A percentile compares a stretch with the other conserved stretches of the same genome.
phyloP scores from a whole-genome alignment of 2,888 invertebrate genomes.

The Siphonodentalium dalli region DNA sequence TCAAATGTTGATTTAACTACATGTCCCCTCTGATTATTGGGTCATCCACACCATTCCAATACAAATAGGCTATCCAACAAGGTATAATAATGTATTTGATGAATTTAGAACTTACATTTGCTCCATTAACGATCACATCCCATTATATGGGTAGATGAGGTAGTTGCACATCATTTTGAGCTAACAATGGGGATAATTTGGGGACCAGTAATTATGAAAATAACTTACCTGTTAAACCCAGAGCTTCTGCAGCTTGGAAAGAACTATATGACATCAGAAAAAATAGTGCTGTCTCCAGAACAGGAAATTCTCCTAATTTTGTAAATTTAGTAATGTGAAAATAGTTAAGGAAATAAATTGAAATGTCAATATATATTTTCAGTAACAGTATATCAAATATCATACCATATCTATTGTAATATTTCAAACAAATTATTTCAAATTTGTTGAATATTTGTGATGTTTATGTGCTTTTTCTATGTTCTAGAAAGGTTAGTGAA shows the following conservation, averaged over 20 bases:
- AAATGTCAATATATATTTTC: too few relatives aligned
- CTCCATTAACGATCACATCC: too few relatives aligned
- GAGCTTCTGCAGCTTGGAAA: slow-evolving; percentile 94
- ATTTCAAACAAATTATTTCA: neutral
- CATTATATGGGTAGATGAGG: too few relatives aligned
- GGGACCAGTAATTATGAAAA: neutral
- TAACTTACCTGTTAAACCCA: slow-evolving; percentile 86
- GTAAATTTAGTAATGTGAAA: slow-evolving; percentile 80
- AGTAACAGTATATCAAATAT: too few relatives aligned
- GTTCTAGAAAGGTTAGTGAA: neutral
- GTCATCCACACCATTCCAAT: too few relatives aligned
- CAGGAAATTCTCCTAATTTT: slow-evolving; percentile 89
- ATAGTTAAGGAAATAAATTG: slow-evolving; percentile 20
- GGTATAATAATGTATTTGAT: too few relatives aligned
- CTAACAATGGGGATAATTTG: neutral
- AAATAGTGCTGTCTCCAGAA: slow-evolving; percentile 94
- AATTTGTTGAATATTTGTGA: neutral
- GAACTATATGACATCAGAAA: slow-evolving; percentile 98
- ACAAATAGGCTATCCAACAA: too few relatives aligned
- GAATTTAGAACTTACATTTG: too few relatives aligned
- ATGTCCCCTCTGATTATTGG: too few relatives aligned
- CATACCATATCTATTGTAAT: too few relatives aligned
- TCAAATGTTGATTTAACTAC: too few relatives aligned
- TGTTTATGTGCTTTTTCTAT: neutral
- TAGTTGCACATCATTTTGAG: too few relatives aligned